A percentile compares a stretch with the other conserved stretches of the same genome.
Conservation (phyloP, 2,113 vertebrate genomes). For the Tragelaphus scriptus region DNA sequence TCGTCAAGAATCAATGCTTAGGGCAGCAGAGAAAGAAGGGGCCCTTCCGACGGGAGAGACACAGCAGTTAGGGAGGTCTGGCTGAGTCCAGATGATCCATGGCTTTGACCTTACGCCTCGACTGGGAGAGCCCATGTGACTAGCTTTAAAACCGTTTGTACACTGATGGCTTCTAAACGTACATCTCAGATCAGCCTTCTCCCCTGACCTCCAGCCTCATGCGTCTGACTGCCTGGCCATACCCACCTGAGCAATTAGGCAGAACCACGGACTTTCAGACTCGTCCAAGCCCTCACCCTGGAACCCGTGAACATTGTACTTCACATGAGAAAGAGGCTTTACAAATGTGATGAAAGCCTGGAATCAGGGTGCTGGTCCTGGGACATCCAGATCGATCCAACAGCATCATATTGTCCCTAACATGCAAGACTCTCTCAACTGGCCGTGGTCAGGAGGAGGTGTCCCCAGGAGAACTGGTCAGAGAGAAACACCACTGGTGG, state of each 20-base stretch:
- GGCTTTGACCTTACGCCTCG: background rate
- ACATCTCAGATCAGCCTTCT: background rate
- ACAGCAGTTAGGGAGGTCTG: rapidly evolving
- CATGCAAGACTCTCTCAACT: background rate
- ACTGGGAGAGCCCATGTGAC: background rate
- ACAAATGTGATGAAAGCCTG: background rate
- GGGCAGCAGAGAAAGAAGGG: too few relatives aligned
- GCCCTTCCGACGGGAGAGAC: rapidly evolving
- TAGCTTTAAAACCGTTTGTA: background rate
- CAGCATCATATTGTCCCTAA: background rate
- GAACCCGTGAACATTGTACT: background rate
- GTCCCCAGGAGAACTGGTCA: rapidly evolving
- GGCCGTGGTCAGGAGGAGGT: background rate
- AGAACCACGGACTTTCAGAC: background rate
- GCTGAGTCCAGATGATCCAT: rapidly evolving
- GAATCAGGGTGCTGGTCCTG: background rate
- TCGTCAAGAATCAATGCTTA: background rate
- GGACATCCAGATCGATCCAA: background rate
- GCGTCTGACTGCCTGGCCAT: rapidly evolving
- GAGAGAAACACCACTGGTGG: rapidly evolving
- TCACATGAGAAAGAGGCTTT: background rate
- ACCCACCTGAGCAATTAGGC: background rate
- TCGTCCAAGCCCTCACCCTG: rapidly evolving
- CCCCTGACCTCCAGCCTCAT: background rate
- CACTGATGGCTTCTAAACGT: background rate